These are phyloP conservation scores for Darevskia nairensis DNA, from an alignment of 2,797 vertebrate genomes.

Conservation along the genomic window DNA sequence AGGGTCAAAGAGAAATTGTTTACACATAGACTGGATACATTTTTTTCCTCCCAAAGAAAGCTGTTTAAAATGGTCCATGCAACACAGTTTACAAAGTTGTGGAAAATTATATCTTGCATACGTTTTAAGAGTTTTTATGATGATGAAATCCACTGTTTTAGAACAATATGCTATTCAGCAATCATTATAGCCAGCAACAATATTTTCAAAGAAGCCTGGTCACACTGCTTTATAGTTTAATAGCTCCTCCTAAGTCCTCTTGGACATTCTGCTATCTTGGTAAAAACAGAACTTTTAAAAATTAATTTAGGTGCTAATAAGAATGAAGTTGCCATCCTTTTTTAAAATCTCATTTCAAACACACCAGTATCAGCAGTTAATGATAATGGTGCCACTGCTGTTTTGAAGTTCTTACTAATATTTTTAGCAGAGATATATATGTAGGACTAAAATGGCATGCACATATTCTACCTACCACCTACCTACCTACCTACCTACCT, in stretches of 20 bases:
- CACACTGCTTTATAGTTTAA: not conserved
- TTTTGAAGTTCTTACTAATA: not conserved
- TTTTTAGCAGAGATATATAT: not conserved
- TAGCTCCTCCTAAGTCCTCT: not conserved
- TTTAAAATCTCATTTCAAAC: not conserved
- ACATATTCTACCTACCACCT: no score
- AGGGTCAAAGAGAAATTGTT: slow-evolving; percentile 36
- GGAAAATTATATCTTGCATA: not conserved
- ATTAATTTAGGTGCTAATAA: not conserved
- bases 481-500: no score
- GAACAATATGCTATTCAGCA: not conserved
- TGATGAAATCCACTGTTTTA: not conserved
- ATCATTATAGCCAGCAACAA: not conserved
- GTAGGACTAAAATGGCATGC: no score
- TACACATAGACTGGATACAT: not conserved
- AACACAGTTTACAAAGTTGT: slow-evolving; percentile 15
- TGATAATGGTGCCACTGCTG: not conserved
- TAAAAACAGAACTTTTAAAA: not conserved
- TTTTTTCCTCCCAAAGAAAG: slow-evolving; percentile 19
- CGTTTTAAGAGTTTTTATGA: not conserved
- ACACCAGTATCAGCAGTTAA: not conserved
- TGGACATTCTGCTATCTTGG: not conserved
- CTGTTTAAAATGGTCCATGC: slow-evolving; percentile 17
- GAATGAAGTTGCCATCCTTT: not conserved
- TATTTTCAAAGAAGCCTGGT: slow-evolving; percentile 14